Base-by-base conservation (phyloP, 2,888 invertebrate species). In the Hypercompe scribonia region DNA sequence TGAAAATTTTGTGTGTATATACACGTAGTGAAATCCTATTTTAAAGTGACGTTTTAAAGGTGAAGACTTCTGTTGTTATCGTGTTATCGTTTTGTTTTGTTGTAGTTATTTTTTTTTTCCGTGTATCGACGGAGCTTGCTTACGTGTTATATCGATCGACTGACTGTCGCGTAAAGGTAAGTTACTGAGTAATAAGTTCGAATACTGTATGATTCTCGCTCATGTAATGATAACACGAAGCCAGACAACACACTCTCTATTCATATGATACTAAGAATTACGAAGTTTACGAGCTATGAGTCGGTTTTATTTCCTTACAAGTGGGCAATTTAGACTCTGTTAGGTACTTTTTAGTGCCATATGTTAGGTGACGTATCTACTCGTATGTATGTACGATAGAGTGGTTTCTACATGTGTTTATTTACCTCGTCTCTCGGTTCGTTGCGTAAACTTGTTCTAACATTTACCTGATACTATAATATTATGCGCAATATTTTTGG, bases 91-190 rank as follows among this genome's bases (percentile, higher is more conserved):
- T 87, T 86, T 83, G 81, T 85, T 86, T 88, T 80, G 80, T 86
- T 87, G 64, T 84, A 70, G 74, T 70, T n/a, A n/a, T n/a, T n/a
- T 82, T 72, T 86, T 84, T 86, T 87, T 86, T 86, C 77, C 77
- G 69, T 71, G 74, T 77, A 76, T 83, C 86, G 88, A 84, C 87
- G 82, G 87, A 88, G 84, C 86, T 69, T 88, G 87, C 85, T 83
- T 92, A 92, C 91, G 91, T 93, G 91, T 84, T 67, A 10, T 91
- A 91, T 93, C 90, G 92, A 94, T 91, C 91, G 88, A 61, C 71
- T 61, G 5, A 31, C 69, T 78, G 85, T 86, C 83, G 80, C 77
- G 79, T 77, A 81, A 79, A 91, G 92, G 92, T 92, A 77, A 89
- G 91, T 86, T 75, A 70, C 73, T 28, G 18, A 69, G 39, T 68